Base-by-base conservation (phyloP, 2,888 invertebrate species). In the Mylabris sibirica region DNA sequence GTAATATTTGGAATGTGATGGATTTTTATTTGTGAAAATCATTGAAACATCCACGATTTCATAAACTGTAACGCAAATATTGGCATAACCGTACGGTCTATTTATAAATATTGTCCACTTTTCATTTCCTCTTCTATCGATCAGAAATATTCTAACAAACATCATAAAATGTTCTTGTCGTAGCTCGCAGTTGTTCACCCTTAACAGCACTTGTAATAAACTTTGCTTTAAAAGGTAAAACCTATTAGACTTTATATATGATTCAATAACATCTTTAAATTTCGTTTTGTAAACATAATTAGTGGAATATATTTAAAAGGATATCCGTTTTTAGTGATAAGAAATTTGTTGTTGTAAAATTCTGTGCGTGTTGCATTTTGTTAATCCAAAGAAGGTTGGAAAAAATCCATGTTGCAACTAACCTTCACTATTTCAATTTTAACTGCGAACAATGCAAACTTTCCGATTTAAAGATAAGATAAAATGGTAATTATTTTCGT, bases 401-500 rank as follows among this genome's bases (percentile, higher is more conserved):
- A 65, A n/a, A 66, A 62, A 60, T 66, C 65, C 20, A 24, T 44
- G 62, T 49, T 70, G 60, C 30, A 30, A 38, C 60, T 60, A 24
- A 30, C 60, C 60, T 60, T 30, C 60, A 60, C 34, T 30, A 38
- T 38, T 35, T 60, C 38, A 66, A 70, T 66, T 70, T 70, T 62
- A 65, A 70, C 59, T 62, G 24, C 64, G 74, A 73, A 76, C 72
- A 68, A 71, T 73, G 69, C 72, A 71, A 67, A 70, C 69, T 76
- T 76, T 76, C 78, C 76, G 82, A 81, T 82, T 73, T 71, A 74
- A 49, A 77, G 82, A 82, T 81, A 80, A 83, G 81, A 81, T 81
- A 80, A 81, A 80, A 78, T 77, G 77, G 80, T 81, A 83, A 83
- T 82, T 82, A 83, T 81, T 83, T 83, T 81, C 81, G 74, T 79